Evolutionary conservation across 2,797 vertebrate species (phyloP).

Genomic region (Cyprinella venusta): DNA sequence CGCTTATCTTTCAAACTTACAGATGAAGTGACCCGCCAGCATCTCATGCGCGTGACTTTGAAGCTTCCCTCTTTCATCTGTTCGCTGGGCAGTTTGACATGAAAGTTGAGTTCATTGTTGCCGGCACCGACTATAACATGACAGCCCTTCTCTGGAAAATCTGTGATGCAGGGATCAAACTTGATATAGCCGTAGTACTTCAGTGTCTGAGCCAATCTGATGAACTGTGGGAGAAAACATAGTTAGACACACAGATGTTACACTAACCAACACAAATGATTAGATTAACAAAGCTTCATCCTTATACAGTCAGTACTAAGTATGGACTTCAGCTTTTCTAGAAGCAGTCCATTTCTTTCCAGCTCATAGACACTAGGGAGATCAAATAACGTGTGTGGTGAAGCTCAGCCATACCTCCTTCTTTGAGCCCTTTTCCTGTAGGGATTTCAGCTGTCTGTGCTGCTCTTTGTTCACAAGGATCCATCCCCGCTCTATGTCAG

Average conservation of each 20-base stretch:
- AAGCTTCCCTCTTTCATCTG: slow-evolving; percentile 98
- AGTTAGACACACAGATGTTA: not conserved
- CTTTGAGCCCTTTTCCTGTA: slow-evolving; percentile 98
- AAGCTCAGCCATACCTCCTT: slow-evolving; percentile 85
- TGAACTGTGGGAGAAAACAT: slow-evolving; percentile 78
- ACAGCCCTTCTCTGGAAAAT: slow-evolving; percentile 97
- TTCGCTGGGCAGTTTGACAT: slow-evolving; percentile 92
- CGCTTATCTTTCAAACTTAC: slow-evolving; percentile 79
- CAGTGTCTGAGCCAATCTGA: slow-evolving; percentile 92
- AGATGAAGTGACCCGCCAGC: slow-evolving; percentile 97
- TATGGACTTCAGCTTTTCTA: slow-evolving; percentile 14
- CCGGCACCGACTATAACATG: slow-evolving; percentile 95
- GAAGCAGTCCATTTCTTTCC: not conserved
- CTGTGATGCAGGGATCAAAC: slow-evolving; percentile 94
- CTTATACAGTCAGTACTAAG: slow-evolving; percentile 1
- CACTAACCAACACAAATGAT: not conserved
- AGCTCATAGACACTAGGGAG: not conserved
- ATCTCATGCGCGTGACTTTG: slow-evolving; percentile 98
- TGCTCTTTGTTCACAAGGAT: slow-evolving; percentile 98
- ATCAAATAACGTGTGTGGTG: slow-evolving; percentile 6
- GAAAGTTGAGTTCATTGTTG: slow-evolving; percentile 98
- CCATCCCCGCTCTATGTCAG: slow-evolving; percentile 95
- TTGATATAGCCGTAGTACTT: slow-evolving; percentile 97
- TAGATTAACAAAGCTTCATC: not conserved
- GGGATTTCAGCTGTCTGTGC: slow-evolving; percentile 94